Conservation (phyloP, 37 sponge, comb jelly and placozoan species). For the Chondrosia reniformis region DNA sequence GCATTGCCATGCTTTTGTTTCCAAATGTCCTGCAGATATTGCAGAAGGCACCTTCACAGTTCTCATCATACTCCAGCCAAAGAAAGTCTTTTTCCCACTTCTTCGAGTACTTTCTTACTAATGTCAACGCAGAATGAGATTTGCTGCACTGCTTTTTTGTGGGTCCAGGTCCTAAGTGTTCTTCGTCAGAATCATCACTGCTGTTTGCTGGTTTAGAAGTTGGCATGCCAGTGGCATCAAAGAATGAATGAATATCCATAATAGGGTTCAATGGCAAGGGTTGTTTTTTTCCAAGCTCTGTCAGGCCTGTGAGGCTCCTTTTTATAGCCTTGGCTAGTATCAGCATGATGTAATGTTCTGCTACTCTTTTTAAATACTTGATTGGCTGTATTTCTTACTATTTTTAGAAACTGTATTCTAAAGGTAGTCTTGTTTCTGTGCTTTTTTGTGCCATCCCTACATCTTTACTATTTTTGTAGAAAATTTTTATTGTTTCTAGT, state of each 20-base stretch:
- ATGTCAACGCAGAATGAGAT: background rate
- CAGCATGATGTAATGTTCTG: too few relatives aligned
- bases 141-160: constrained; percentile 7
- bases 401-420: too few relatives aligned
- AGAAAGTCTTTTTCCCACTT: constrained; percentile 23
- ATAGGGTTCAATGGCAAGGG: too few relatives aligned
- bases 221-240: constrained; percentile 12
- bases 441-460: too few relatives aligned
- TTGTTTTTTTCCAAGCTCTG: too few relatives aligned
- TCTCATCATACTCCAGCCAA: constrained; percentile 41
- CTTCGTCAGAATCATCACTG: background rate
- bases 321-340: too few relatives aligned
- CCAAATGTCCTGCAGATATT: constrained; percentile 5
- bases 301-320: too few relatives aligned
- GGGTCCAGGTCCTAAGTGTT: background rate
- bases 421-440: too few relatives aligned
- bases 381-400: too few relatives aligned
- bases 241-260: constrained; percentile 19
- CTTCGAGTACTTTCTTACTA: constrained; percentile 5
- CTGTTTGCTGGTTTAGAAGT: background rate
- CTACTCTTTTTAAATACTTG: too few relatives aligned
- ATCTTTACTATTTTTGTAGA: too few relatives aligned
- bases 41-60: constrained; percentile 30
- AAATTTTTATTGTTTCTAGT: too few relatives aligned
- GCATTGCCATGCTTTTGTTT: background rate